phyloP scores from a whole-genome alignment of 2,113 vertebrate species.

The Coptodon bakossiorum region DNA sequence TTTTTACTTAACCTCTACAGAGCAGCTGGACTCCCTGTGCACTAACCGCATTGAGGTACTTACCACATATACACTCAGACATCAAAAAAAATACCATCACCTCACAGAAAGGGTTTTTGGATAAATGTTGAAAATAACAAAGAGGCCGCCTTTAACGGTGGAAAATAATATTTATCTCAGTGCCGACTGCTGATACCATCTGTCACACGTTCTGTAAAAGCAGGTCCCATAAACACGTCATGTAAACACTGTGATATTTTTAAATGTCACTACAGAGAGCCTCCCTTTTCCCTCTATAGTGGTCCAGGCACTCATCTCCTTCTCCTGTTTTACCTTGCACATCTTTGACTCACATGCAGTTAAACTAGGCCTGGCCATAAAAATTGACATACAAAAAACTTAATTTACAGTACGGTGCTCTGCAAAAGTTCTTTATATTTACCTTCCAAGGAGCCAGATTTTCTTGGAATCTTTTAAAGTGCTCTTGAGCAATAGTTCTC shows the following conservation, averaged over 20 bases:
- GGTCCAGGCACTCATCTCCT: background rate
- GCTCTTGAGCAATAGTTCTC: background rate
- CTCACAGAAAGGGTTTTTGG: conserved; percentile 41
- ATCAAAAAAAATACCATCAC: conserved; percentile 55
- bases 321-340: conserved; percentile 8
- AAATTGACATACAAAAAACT: background rate
- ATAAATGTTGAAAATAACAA: conserved; percentile 61
- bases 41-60: conserved; percentile 38
- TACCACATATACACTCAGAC: conserved; percentile 29
- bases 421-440: background rate
- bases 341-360: background rate
- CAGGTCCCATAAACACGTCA: conserved; percentile 57
- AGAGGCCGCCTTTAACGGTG: conserved; percentile 42
- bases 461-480: background rate
- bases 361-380: background rate
- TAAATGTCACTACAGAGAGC: conserved; percentile 23
- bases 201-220: conserved; percentile 57
- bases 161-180: conserved; percentile 66
- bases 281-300: background rate
- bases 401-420: background rate
- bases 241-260: conserved; percentile 56
- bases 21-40: conserved; percentile 46
- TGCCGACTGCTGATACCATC: conserved; percentile 37
- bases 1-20: conserved; percentile 34
- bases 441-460: background rate